These are phyloP conservation scores for Aphaenogaster ashmeadi DNA, from an alignment of 1,140 invertebrate species.

Conservation along the genomic window DNA sequence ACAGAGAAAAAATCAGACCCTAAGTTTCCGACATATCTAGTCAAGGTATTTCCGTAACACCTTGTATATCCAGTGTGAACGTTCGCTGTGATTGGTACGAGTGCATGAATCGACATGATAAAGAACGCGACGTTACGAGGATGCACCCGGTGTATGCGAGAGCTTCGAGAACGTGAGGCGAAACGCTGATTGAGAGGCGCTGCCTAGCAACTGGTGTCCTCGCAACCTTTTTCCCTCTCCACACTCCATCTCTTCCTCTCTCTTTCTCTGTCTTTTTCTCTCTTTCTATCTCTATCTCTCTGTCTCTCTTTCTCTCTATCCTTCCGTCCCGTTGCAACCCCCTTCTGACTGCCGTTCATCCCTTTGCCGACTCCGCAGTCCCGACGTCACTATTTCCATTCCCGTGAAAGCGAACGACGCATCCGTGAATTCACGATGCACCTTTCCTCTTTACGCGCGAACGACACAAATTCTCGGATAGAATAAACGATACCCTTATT, in stretches of 20 bases:
- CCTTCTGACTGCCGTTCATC: conserved; percentile 8
- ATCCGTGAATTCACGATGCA: conserved; percentile 45
- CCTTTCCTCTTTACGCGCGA: conserved; percentile 19
- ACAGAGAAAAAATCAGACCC: background rate
- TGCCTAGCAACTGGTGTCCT: conserved; percentile 86
- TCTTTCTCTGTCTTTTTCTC: conserved; percentile 46
- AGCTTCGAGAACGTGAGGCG: conserved; percentile 76
- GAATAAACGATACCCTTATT: conserved; percentile 50
- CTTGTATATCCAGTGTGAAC: conserved; percentile 2
- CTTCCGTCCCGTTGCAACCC: conserved; percentile 44
- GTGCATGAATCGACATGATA: conserved; percentile 69
- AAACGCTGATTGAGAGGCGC: conserved; percentile 82
- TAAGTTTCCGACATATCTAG: background rate
- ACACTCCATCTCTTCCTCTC: background rate
- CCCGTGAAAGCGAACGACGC: conserved; percentile 43
- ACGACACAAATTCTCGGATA: conserved; percentile 21
- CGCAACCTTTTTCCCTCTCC: conserved; percentile 75
- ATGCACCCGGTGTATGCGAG: conserved; percentile 75
- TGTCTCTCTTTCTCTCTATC: conserved; percentile 51
- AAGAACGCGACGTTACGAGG: conserved; percentile 80
- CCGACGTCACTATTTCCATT: conserved; percentile 56
- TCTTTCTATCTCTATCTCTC: conserved; percentile 54
- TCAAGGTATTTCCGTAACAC: background rate
- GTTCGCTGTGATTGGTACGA: conserved; percentile 28
- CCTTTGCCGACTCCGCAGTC: background rate